Percentiles rank a stretch among this genome's conserved stretches.
These are phyloP conservation scores for Agapornis canus DNA, from an alignment of 2,797 vertebrate genomes.

Conservation along the genomic window DNA sequence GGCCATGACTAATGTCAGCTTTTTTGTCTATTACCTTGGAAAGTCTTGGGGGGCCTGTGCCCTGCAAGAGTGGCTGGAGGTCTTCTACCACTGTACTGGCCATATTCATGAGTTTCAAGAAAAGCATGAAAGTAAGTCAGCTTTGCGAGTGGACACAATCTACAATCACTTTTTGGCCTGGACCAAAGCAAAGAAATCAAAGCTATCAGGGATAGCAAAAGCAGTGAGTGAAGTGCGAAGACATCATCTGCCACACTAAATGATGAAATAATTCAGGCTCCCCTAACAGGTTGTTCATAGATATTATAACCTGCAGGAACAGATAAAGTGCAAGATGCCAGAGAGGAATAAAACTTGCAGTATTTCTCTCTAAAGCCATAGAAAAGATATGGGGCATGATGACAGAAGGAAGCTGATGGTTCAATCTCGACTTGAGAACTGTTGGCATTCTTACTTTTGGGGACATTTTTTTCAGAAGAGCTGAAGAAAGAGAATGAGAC, in stretches of 20 bases:
- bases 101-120: background rate
- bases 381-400: background rate
- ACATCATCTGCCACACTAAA: background rate
- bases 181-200: background rate
- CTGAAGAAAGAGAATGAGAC: background rate
- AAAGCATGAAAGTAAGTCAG: background rate
- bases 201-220: background rate
- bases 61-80: background rate
- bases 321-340: background rate
- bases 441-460: background rate
- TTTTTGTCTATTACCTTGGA: background rate
- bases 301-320: background rate
- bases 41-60: background rate
- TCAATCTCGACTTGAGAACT: background rate
- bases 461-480: background rate
- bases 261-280: background rate
- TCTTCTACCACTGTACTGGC: background rate
- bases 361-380: background rate
- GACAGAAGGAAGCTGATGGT: background rate
- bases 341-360: background rate
- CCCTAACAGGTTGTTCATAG: background rate
- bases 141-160: background rate
- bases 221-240: background rate
- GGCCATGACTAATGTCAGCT: accelerated
- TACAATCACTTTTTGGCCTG: background rate